Percentiles rank a stretch among this genome's conserved stretches.
These are phyloP conservation scores for Percina caprodes DNA, from an alignment of 2,113 vertebrate species.

Conservation along the genomic window DNA sequence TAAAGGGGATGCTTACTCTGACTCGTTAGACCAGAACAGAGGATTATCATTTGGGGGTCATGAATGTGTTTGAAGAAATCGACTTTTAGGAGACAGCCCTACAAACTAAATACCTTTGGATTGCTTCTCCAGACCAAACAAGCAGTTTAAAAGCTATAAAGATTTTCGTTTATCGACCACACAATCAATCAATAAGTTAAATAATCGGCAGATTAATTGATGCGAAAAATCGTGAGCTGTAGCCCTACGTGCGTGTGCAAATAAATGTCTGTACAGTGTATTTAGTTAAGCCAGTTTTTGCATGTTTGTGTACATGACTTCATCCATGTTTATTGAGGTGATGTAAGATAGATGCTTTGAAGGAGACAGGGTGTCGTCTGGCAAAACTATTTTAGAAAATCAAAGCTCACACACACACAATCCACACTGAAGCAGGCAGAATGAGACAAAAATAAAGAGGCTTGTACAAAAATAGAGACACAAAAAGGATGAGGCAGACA, in stretches of 20 bases:
- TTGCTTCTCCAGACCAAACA: not conserved
- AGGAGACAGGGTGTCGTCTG: constrained; percentile 33
- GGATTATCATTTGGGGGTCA: constrained; percentile 48
- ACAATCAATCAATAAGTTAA: not conserved
- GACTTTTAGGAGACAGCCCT: too few relatives aligned
- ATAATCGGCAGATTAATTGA: not conserved
- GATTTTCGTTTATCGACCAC: too few relatives aligned
- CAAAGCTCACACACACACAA: constrained; percentile 16
- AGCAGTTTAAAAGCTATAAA: not conserved
- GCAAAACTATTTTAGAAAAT: constrained; percentile 68
- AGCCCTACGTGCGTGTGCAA: not conserved
- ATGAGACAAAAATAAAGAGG: constrained; percentile 64
- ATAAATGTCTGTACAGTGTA: not conserved
- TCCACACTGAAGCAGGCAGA: constrained; percentile 31
- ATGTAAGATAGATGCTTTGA: constrained; percentile 45
- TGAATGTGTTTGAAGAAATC: constrained; percentile 18
- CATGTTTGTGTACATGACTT: not conserved
- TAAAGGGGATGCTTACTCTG: too few relatives aligned
- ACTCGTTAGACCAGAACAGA: constrained; percentile 43
- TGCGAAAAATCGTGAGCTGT: not conserved
- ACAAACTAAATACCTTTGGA: not conserved
- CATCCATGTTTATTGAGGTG: not conserved
- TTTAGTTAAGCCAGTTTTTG: not conserved
- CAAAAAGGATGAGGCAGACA: constrained; percentile 52
- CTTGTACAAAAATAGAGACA: constrained; percentile 61